Evolutionary conservation across 2,888 invertebrate genomes (phyloP).

Genomic region (Polymixis lichenea): DNA sequence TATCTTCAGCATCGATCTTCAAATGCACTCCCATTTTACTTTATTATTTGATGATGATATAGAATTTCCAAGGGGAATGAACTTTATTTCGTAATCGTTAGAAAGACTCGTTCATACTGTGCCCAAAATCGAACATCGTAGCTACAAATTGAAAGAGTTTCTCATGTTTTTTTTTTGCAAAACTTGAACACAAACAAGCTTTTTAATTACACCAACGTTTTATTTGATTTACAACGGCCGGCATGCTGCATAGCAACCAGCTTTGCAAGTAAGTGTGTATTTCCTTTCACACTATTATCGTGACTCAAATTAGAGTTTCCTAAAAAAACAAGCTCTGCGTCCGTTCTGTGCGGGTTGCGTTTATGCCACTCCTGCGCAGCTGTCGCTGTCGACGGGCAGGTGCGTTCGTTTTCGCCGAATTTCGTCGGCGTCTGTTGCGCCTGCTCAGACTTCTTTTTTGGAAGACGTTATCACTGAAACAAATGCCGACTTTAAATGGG

Average conservation of each 20-base stretch:
- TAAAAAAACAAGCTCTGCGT: slow-evolving; percentile 61
- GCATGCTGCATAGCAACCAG: slow-evolving; percentile 36
- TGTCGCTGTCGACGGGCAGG: slow-evolving; percentile 75
- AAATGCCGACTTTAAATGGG: slow-evolving; percentile 55
- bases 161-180: slow-evolving; percentile 6
- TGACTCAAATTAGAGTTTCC: slow-evolving; percentile 46
- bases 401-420: slow-evolving; percentile 77
- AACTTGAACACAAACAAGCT: slow-evolving; percentile 5
- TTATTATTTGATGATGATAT: slow-evolving; percentile 36
- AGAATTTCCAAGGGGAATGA: slow-evolving; percentile 25
- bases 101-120: background rate
- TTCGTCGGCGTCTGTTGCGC: slow-evolving; percentile 55
- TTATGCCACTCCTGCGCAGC: slow-evolving; percentile 66
- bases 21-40: slow-evolving; percentile 47
- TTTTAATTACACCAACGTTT: slow-evolving; percentile 37
- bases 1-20: slow-evolving; percentile 55
- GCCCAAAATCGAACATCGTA: background rate
- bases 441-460: slow-evolving; percentile 44
- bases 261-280: slow-evolving; percentile 37
- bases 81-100: slow-evolving; percentile 16
- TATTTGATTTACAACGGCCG: slow-evolving; percentile 26
- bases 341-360: slow-evolving; percentile 65
- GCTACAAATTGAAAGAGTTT: slow-evolving; percentile 3
- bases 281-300: slow-evolving; percentile 52
- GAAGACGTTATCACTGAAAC: slow-evolving; percentile 50